phyloP scores from a whole-genome alignment of 2,113 vertebrate species.

The Halichoeres trimaculatus region DNA sequence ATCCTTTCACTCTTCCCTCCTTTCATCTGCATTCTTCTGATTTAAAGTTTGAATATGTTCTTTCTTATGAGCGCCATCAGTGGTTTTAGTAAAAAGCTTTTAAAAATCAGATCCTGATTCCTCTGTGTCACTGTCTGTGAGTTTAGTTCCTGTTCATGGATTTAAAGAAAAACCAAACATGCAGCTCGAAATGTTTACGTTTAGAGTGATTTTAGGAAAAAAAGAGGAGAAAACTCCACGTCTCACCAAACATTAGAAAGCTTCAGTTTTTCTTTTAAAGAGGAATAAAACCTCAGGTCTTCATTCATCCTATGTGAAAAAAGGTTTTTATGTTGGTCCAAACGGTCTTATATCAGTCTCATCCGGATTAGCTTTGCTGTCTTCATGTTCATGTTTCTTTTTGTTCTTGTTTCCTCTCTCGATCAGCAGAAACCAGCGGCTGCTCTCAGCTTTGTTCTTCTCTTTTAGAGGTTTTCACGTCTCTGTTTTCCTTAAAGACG shows the following conservation, averaged over 20 bases:
- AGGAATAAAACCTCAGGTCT: background rate
- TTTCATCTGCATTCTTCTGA: too few relatives aligned
- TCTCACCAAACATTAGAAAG: background rate
- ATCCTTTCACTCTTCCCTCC: too few relatives aligned
- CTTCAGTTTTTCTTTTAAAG: background rate
- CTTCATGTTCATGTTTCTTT: background rate
- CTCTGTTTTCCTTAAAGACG: background rate
- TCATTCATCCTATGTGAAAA: background rate
- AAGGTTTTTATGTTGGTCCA: background rate
- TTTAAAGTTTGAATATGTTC: too few relatives aligned
- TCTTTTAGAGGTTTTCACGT: slow-evolving; percentile 4
- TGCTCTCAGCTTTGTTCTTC: background rate
- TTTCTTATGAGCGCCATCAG: too few relatives aligned
- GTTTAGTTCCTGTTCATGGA: too few relatives aligned
- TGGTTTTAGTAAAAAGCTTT: too few relatives aligned
- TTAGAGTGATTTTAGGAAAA: too few relatives aligned
- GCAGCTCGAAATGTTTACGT: too few relatives aligned
- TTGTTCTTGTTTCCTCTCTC: background rate
- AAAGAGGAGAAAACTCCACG: too few relatives aligned
- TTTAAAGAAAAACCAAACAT: background rate
- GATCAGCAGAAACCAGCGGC: slow-evolving; percentile 10
- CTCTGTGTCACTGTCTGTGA: too few relatives aligned
- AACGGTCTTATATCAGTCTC: slow-evolving; percentile 2
- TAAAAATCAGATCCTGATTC: background rate
- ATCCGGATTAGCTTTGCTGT: slow-evolving; percentile 16